Conservation (phyloP, 1,140 invertebrate species). For the Drosophila subpulchrella region DNA sequence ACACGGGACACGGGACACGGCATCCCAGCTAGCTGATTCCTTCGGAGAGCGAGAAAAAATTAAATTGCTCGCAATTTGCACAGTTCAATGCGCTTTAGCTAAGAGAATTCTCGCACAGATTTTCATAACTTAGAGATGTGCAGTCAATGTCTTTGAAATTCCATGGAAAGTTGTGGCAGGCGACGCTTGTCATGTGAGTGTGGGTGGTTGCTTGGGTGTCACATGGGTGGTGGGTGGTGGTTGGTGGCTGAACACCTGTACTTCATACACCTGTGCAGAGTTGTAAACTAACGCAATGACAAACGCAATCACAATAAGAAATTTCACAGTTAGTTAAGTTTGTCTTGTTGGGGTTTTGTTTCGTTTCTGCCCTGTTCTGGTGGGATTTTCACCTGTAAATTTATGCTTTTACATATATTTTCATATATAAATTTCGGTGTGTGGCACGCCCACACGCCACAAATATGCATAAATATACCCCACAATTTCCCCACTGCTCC, state of each 20-base stretch:
- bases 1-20: conserved; percentile 3
- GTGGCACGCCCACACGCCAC: background rate
- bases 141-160: conserved; percentile 58
- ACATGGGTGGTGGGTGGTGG: conserved; percentile 1
- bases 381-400: conserved; percentile 47
- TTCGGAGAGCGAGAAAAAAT: conserved; percentile 54
- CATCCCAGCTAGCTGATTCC: conserved; percentile 53
- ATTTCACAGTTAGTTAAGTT: conserved; percentile 83
- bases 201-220: background rate
- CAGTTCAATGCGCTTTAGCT: conserved; percentile 82
- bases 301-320: conserved; percentile 83
- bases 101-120: conserved; percentile 74
- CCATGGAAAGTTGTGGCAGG: conserved; percentile 34
- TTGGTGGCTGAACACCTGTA: background rate
- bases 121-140: conserved; percentile 77
- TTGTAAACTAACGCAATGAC: conserved; percentile 83
- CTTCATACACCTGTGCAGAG: conserved; percentile 53
- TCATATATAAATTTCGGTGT: background rate
- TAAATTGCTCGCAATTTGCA: conserved; percentile 83
- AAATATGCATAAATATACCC: conserved; percentile 71
- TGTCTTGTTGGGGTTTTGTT: conserved; percentile 73
- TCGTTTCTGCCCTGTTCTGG: conserved; percentile 22
- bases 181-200: conserved; percentile 29
- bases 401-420: conserved; percentile 29
- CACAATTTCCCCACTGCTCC: conserved; percentile 23